Evolutionary conservation across 1,140 invertebrate species (phyloP).

Genomic region (Apolygus lucorum): DNA sequence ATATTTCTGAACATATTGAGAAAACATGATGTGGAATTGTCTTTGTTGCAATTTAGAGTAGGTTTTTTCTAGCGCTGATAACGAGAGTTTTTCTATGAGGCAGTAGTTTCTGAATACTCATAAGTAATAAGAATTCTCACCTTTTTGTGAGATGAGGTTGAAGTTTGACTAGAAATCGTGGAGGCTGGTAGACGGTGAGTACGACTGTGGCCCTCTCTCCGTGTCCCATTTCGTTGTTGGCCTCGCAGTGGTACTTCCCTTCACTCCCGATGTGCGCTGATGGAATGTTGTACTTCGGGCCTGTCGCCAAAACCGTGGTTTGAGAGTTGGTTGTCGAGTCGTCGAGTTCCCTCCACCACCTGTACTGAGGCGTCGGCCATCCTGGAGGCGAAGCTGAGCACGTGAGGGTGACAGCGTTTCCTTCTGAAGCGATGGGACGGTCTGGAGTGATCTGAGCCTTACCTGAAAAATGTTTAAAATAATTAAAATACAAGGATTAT

Average conservation of each 20-base stretch:
- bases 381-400: slow-evolving; percentile 79
- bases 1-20: no score
- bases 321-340: slow-evolving; percentile 46
- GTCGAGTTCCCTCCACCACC: slow-evolving; percentile 76
- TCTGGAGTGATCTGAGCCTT: slow-evolving; percentile 71
- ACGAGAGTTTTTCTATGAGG: no score
- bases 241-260: slow-evolving; percentile 81
- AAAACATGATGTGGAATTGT: no score
- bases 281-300: slow-evolving; percentile 73
- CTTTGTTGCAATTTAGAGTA: no score
- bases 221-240: slow-evolving; percentile 76
- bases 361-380: slow-evolving; percentile 77
- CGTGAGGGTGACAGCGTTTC: slow-evolving; percentile 66
- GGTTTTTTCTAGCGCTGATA: no score
- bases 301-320: slow-evolving; percentile 54
- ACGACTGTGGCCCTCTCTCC: slow-evolving; percentile 72
- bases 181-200: slow-evolving; percentile 77
- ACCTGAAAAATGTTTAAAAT: no score
- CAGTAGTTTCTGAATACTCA: no score
- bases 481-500: no score
- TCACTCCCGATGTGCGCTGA: slow-evolving; percentile 73
- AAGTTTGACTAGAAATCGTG: slow-evolving; percentile 71
- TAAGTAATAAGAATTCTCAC: slow-evolving; percentile 40
- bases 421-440: slow-evolving; percentile 74
- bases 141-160: slow-evolving; percentile 67